Percentiles rank a stretch among this genome's conserved stretches.
Conservation (phyloP, 92 coral and sea anemone species). For the Montipora capitata region DNA sequence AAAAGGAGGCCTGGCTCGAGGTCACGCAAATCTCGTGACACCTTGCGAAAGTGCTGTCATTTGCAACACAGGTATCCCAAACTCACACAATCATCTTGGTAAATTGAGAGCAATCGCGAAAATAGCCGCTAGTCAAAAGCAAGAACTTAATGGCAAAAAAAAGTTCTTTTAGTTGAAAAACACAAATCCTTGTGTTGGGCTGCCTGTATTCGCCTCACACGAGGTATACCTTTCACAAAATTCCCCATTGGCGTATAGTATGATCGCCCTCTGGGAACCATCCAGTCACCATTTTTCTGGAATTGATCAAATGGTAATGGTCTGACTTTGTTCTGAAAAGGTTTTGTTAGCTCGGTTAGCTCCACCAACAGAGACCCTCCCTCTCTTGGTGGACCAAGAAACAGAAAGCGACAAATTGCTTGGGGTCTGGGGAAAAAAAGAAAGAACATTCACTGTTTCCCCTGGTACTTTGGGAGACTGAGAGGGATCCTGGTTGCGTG, state of each 20-base stretch:
- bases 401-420: conserved; percentile 72
- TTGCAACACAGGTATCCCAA: no score
- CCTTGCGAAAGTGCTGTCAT: no score
- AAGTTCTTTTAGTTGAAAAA: no score
- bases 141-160: no score
- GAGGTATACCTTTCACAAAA: conserved; percentile 70
- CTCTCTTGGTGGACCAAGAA: conserved; percentile 71
- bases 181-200: no score
- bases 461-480: no score
- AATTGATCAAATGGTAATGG: conserved; percentile 79
- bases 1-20: no score
- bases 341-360: conserved; percentile 72
- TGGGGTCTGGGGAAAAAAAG: conserved; percentile 60
- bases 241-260: conserved; percentile 73
- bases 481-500: no score
- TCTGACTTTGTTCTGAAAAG: conserved; percentile 67
- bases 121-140: no score
- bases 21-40: no score
- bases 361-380: conserved; percentile 80
- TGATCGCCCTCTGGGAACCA: conserved; percentile 77
- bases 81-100: no score
- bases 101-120: no score
- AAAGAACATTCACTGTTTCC: background rate
- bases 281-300: conserved; percentile 80
- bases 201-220: background rate